A percentile compares a stretch with the other conserved stretches of the same genome.
These are phyloP conservation scores for Heliconius eleuchia DNA, from an alignment of 1,140 invertebrate genomes.

Conservation along the genomic window DNA sequence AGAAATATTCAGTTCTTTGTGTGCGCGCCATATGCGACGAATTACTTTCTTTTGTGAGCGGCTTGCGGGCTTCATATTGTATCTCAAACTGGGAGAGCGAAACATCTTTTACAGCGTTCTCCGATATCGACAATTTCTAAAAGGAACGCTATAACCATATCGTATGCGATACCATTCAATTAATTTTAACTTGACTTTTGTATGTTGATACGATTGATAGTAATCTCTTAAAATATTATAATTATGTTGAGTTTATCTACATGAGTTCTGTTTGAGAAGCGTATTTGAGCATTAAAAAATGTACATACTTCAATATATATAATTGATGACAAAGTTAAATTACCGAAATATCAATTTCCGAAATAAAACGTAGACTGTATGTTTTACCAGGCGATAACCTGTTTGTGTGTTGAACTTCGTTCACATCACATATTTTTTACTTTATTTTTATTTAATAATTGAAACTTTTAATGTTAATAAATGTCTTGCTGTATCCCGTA, in stretches of 20 bases:
- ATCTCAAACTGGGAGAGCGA: conserved; percentile 41
- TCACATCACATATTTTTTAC: too few relatives aligned
- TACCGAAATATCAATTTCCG: neutral
- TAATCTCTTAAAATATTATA: neutral
- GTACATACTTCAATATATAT: neutral
- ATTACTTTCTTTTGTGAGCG: conserved; percentile 56
- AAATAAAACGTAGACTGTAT: neutral
- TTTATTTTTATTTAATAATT: too few relatives aligned
- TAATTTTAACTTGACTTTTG: neutral
- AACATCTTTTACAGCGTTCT: conserved; percentile 39
- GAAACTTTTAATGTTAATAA: neutral
- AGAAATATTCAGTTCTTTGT: conserved; percentile 54
- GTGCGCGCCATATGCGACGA: conserved; percentile 54
- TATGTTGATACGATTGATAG: neutral
- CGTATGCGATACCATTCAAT: conserved; percentile 18
- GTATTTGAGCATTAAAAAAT: neutral
- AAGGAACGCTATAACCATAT: conserved; percentile 41
- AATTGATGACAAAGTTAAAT: neutral
- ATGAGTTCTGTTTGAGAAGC: neutral
- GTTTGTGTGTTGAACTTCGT: neutral
- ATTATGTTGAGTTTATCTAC: neutral
- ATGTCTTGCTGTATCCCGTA: neutral
- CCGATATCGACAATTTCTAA: conserved; percentile 29
- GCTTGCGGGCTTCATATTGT: conserved; percentile 46
- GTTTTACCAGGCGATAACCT: neutral